Conservation (phyloP, 2,797 vertebrate species). For the Oreortyx pictus region DNA sequence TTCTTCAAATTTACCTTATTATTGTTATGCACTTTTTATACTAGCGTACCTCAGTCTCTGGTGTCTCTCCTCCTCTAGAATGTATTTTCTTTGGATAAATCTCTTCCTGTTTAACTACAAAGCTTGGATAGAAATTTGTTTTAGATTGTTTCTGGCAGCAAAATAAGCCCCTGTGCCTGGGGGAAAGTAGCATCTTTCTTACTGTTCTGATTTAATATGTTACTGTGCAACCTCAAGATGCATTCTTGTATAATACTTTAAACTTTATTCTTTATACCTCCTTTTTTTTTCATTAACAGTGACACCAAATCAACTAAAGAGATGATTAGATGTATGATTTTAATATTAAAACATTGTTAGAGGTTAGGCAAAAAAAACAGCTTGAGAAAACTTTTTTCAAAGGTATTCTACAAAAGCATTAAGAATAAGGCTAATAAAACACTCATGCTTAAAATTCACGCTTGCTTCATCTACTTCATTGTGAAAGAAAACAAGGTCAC, state of each 20-base stretch:
- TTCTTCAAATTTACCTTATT: conserved; percentile 52
- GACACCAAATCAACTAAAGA: not conserved
- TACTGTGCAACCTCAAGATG: conserved; percentile 56
- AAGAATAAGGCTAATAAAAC: not conserved
- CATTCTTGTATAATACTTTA: conserved; percentile 66
- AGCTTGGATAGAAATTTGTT: conserved; percentile 63
- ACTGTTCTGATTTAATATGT: conserved; percentile 61
- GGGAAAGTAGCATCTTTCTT: conserved; percentile 65
- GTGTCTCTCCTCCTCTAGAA: conserved; percentile 17
- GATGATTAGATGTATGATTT: not conserved
- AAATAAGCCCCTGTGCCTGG: conserved; percentile 57
- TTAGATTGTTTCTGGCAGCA: conserved; percentile 70
- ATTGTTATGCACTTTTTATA: conserved; percentile 17
- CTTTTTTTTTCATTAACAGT: conserved; percentile 22
- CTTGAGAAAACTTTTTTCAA: not conserved
- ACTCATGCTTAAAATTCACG: not conserved
- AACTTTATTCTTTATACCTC: not conserved
- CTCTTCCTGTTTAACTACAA: conserved; percentile 71
- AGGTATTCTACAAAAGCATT: not conserved
- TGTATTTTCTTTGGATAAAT: conserved; percentile 55
- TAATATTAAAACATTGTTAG: not conserved
- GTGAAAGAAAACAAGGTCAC: not conserved
- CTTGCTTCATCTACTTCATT: not conserved
- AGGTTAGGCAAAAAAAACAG: not conserved
- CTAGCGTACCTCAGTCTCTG: conserved; percentile 8